A percentile compares a stretch with the other conserved stretches of the same genome.
phyloP scores from a whole-genome alignment of 2,113 vertebrate genomes.

The Periophthalmodon schlosseri region DNA sequence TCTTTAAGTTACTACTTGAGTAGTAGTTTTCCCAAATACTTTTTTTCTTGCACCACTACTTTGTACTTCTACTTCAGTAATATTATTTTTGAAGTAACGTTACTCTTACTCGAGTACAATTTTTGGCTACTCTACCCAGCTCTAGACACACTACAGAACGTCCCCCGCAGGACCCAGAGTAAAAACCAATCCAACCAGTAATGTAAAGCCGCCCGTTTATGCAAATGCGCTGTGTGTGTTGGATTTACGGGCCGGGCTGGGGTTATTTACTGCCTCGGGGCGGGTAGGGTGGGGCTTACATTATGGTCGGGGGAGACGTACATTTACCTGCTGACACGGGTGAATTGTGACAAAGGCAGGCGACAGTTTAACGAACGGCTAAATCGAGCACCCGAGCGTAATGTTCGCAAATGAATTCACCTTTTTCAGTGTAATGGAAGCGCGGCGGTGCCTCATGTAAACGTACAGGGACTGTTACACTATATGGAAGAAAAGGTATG shows the following conservation, averaged over 20 bases:
- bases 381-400: background rate
- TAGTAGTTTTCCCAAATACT: no score
- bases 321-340: slow-evolving; percentile 18
- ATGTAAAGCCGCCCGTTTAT: slow-evolving; percentile 16
- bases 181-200: background rate
- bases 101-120: no score
- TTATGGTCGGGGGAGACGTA: background rate
- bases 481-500: background rate
- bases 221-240: background rate
- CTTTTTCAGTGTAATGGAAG: slow-evolving; percentile 25
- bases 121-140: background rate
- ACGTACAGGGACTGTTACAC: background rate
- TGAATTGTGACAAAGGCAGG: slow-evolving; percentile 26
- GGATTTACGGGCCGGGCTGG: slow-evolving; percentile 28
- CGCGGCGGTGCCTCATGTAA: background rate
- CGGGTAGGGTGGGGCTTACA: background rate
- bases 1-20: no score
- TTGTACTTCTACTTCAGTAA: no score
- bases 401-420: slow-evolving; percentile 18
- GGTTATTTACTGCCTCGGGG: slow-evolving; percentile 40
- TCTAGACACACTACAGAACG: background rate
- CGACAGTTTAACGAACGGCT: slow-evolving; percentile 31
- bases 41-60: no score
- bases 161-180: slow-evolving; percentile 16
- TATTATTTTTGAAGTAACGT: no score